phyloP scores from a whole-genome alignment of 2,113 vertebrate genomes.

The Hirundichthys speculiger region DNA sequence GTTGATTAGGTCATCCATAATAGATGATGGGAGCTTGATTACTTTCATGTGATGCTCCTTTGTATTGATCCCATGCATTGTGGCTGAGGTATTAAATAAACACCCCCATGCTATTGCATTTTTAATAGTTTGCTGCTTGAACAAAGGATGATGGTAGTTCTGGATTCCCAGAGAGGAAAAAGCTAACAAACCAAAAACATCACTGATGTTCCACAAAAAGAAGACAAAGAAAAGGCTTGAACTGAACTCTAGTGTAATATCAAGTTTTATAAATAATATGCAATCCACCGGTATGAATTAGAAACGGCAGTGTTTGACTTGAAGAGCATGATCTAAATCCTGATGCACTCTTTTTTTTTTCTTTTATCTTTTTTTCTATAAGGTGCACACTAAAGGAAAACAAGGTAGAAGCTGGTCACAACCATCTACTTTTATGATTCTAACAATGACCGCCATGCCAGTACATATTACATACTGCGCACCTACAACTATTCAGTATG shows the following conservation, averaged over 20 bases:
- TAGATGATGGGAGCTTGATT: constrained; percentile 77
- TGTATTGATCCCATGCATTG: constrained; percentile 66
- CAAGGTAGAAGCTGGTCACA: too few species aligned
- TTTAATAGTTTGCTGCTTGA: constrained; percentile 68
- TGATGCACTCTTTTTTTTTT: too few species aligned
- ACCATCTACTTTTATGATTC: too few species aligned
- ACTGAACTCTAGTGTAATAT: background rate
- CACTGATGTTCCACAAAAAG: constrained; percentile 41
- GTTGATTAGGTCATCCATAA: constrained; percentile 75
- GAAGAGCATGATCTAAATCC: too few species aligned
- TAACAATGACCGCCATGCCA: too few species aligned
- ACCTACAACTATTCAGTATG: too few species aligned
- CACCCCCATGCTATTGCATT: constrained; percentile 57
- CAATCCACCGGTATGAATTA: background rate
- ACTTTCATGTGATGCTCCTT: constrained; percentile 62
- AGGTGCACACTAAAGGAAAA: too few species aligned
- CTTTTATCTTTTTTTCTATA: too few species aligned
- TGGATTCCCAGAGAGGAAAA: constrained; percentile 22
- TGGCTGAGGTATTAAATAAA: constrained; percentile 69
- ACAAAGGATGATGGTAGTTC: constrained; percentile 37
- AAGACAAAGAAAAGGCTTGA: background rate
- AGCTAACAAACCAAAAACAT: constrained; percentile 27
- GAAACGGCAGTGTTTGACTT: background rate
- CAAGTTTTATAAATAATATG: background rate
- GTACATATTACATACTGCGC: too few species aligned